Evolutionary conservation across 1,140 invertebrate genomes (phyloP).

Genomic region (Bombus breviceps): DNA sequence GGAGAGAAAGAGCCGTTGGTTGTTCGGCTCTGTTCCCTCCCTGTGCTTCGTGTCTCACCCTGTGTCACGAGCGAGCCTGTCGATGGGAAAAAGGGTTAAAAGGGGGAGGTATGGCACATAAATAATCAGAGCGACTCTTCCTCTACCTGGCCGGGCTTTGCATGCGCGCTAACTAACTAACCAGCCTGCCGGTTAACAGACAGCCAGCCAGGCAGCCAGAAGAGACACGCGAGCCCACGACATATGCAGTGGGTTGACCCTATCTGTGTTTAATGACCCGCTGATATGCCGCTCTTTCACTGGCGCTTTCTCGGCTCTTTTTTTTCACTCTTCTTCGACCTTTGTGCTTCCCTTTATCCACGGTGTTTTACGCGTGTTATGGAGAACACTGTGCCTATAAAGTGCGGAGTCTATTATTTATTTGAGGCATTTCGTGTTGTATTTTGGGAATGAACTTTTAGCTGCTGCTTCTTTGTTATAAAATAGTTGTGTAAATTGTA

Average conservation of each 20-base stretch:
- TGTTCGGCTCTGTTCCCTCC: slow-evolving; percentile 51
- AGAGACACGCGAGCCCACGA: slow-evolving; percentile 59
- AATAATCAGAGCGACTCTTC: slow-evolving; percentile 69
- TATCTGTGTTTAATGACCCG: slow-evolving; percentile 73
- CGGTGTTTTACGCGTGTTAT: slow-evolving; percentile 11
- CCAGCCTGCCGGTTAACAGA: slow-evolving; percentile 57
- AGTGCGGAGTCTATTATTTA: neutral
- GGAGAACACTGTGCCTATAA: neutral
- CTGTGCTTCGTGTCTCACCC: slow-evolving; percentile 65
- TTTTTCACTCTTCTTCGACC: neutral
- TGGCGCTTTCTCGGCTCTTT: slow-evolving; percentile 7
- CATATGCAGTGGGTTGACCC: slow-evolving; percentile 76
- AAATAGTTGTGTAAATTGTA: neutral
- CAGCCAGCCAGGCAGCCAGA: slow-evolving; percentile 48
- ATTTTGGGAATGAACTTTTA: neutral
- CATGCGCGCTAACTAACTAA: slow-evolving; percentile 75
- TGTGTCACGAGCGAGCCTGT: slow-evolving; percentile 47
- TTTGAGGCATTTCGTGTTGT: neutral
- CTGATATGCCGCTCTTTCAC: slow-evolving; percentile 61
- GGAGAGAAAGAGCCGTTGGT: slow-evolving; percentile 53
- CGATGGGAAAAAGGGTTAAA: slow-evolving; percentile 50
- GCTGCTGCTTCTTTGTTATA: neutral
- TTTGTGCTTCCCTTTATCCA: slow-evolving; percentile 28
- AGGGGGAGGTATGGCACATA: slow-evolving; percentile 64
- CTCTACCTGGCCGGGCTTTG: slow-evolving; percentile 74